Percentiles rank a stretch among this genome's conserved stretches.
Conservation (phyloP, 2,797 vertebrate genomes). For the Anguilla anguilla region DNA sequence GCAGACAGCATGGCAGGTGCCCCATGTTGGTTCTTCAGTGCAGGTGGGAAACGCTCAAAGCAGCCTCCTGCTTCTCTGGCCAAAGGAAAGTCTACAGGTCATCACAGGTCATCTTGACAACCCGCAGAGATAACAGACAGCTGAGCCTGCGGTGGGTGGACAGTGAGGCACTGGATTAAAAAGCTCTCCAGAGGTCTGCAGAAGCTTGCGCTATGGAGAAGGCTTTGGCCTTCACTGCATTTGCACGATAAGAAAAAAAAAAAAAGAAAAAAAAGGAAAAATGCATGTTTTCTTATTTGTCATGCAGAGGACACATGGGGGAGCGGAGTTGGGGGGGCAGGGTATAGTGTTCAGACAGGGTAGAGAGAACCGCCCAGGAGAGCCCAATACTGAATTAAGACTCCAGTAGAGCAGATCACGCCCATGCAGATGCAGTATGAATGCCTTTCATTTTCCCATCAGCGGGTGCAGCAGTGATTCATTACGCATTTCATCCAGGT, state of each 20-base stretch:
- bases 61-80: too few species aligned
- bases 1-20: too few species aligned
- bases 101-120: too few species aligned
- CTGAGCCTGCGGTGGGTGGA: too few species aligned
- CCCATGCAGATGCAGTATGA: background rate
- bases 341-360: too few species aligned
- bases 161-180: too few species aligned
- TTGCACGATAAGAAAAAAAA: background rate
- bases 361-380: background rate
- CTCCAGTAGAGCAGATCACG: background rate
- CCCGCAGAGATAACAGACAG: too few species aligned
- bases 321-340: too few species aligned
- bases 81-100: too few species aligned
- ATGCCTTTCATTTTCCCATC: background rate
- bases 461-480: background rate
- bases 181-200: background rate
- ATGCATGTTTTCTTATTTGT: background rate
- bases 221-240: background rate
- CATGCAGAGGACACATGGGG: too few species aligned
- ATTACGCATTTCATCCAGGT: background rate
- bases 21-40: too few species aligned
- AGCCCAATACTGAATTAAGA: background rate
- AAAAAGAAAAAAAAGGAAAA: background rate
- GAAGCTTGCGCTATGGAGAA: background rate
- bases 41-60: too few species aligned